Conservation (phyloP, 1,140 invertebrate species). For the Drosophila mauritiana region DNA sequence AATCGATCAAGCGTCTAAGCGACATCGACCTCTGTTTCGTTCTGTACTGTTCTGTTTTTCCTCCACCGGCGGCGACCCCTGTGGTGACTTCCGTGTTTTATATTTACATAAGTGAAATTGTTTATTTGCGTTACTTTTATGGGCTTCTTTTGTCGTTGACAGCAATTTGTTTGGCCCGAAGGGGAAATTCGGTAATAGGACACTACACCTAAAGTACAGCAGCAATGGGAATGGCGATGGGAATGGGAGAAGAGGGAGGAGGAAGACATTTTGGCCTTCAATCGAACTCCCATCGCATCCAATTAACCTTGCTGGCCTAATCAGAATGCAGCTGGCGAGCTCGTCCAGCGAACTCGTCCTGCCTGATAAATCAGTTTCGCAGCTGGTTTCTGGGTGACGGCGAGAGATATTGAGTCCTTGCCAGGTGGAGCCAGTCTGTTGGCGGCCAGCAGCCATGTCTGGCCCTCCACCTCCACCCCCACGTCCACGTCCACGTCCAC, state of each 20-base stretch:
- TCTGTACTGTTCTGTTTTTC: neutral
- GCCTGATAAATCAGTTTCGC: constrained; percentile 40
- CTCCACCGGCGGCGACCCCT: neutral
- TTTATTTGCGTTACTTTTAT: constrained; percentile 77
- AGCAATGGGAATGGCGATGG: neutral
- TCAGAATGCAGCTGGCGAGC: constrained; percentile 66
- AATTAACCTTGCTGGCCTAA: constrained; percentile 80
- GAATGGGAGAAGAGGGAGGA: neutral
- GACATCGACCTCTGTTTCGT: constrained; percentile 6
- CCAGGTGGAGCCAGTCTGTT: constrained; percentile 23
- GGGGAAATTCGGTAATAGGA: constrained; percentile 31
- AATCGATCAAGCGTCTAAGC: constrained; percentile 67
- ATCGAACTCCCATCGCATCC: constrained; percentile 55
- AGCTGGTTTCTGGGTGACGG: neutral
- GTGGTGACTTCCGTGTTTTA: constrained; percentile 50
- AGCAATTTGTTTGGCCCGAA: constrained; percentile 62
- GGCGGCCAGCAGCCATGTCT: constrained; percentile 50
- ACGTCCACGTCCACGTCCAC: too few relatives aligned
- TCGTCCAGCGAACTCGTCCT: constrained; percentile 8
- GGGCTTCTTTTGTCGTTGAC: constrained; percentile 64
- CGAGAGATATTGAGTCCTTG: neutral
- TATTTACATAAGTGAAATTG: constrained; percentile 73
- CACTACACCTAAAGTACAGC: constrained; percentile 7
- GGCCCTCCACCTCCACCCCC: constrained; percentile 2
- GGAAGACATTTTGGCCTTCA: constrained; percentile 19